Base-by-base conservation (phyloP, 2,113 vertebrate genomes). In the Hoplias malabaricus region DNA sequence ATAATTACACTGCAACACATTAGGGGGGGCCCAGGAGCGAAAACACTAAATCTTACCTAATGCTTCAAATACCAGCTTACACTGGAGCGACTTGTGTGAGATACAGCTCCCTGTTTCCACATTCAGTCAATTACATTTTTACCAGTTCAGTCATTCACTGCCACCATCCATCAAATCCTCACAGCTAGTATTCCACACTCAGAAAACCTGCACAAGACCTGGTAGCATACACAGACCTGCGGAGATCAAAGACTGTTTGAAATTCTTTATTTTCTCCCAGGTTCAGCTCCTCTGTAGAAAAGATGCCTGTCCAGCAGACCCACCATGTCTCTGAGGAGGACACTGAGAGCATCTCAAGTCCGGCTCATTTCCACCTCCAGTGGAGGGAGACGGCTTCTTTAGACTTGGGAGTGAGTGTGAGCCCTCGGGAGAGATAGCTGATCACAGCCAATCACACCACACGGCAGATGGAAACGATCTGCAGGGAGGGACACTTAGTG, bases 301-400 rank as follows among this genome's bases (percentile, higher is more conserved):
- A 59, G 72, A 50, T 62, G 73, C 63, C 23, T 46, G 38, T 68
- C 56, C 80, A 63, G 68, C 53, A 75, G 65, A 61, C 53, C 36
- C 13, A 57, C 63, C 31, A 53, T 48, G 21, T 40, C 53, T 62
- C 38, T 31, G 42, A 54, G 40, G 46, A 31, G n/a, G 50, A 79
- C 73, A 79, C 66, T 69, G 53, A 53, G 79, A 79, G 87, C 80
- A 87, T 87, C 83, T 84, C 79, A 88, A 88, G 85, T 88, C 81
- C 82, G 82, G 87, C 90, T 92, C 89, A 93, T 93, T 93, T 93
- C 91, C 87, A 88, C 90, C 90, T 92, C 90, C 91, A 91, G 86
- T 93, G 92, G 91, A 93, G 91, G 87, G 90, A 92, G 87, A 93
- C 91, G 88, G 85, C 91, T 89, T 88, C 87, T 90, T 91, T 88